Evolutionary conservation across 2,113 vertebrate genomes (phyloP), one percentile per base, ranked within the genome.

Genomic region (Synodontis membranacea): DNA sequence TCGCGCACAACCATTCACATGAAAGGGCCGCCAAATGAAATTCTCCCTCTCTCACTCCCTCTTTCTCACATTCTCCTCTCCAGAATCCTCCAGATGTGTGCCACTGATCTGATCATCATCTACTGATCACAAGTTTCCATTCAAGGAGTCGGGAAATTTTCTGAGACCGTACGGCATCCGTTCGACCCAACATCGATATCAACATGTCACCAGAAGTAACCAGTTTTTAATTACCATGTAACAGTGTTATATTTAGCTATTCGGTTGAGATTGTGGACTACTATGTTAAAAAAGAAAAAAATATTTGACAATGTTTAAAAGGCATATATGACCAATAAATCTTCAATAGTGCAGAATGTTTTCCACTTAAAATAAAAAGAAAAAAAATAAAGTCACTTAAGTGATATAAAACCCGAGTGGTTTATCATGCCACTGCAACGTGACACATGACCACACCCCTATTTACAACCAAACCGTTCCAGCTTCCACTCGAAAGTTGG

Each of bases 1-100:
- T 50, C 56, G 78, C 66, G 76, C 86, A 56, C 56, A 81, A 88
- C 39, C 66, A n/a, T 82, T 87, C 79, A 64, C 74, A 87, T 84
- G 76, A 85, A 87, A 79, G 62, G 74, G 25, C 70, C 62, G 76
- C 75, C 64, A 74, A 75, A 83, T 50, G 28, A 86, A 88, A 83
- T 87, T 68, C 78, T 12, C 5, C 37, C 68, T 6, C 81, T 23
- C 14, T 21, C 14, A 44, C 42, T 17, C 46, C 5, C 48, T 56
- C 46, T 50, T 10, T n/a, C 56, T 37, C 9, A 8, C 19, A 28
- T 2, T 68, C 62, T 37, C 81, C 50, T 60, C 19, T 46, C 10
- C 42, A 66, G 68, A 72, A 44, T 5, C 52, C 48, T 78, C 75
- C 75, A 80, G 50, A 80, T 42, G 66, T 54, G 28, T 2, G 17